Evolutionary conservation across 2,797 vertebrate species (phyloP).

Genomic region (Spondyliosoma cantharus): DNA sequence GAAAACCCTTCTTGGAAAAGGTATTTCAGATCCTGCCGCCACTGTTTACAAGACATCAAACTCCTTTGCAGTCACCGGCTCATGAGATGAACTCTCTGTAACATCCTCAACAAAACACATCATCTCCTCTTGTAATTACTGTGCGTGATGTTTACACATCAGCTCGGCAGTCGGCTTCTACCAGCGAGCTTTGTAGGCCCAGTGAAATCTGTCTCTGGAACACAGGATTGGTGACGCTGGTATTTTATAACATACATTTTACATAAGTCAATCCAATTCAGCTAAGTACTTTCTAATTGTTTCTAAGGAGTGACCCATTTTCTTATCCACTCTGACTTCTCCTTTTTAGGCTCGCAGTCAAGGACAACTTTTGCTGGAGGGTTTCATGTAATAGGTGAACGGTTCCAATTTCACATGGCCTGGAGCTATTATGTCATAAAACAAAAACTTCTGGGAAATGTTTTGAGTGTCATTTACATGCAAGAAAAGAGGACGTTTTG

Average conservation of each 20-base stretch:
- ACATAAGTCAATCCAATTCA: constrained; percentile 1
- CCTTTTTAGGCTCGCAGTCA: background rate
- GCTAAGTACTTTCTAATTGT: constrained; percentile 12
- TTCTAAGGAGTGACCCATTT: constrained; percentile 6
- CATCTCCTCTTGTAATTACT: constrained; percentile 50
- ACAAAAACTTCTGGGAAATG: constrained; percentile 55
- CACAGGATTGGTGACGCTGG: background rate
- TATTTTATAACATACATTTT: constrained; percentile 8
- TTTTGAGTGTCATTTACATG: constrained; percentile 54
- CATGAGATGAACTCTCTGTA: constrained; percentile 35
- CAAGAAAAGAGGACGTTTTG: constrained; percentile 60
- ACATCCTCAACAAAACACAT: constrained; percentile 37
- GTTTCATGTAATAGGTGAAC: constrained; percentile 39
- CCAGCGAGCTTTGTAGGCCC: constrained; percentile 17
- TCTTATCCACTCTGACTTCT: background rate
- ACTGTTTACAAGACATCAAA: constrained; percentile 17
- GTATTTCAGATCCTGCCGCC: background rate
- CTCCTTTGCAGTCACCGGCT: constrained; percentile 8
- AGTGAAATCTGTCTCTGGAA: constrained; percentile 20
- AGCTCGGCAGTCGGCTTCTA: constrained; percentile 31
- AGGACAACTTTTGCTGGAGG: background rate
- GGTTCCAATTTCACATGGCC: constrained; percentile 41
- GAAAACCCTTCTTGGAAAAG: background rate
- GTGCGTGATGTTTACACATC: constrained; percentile 39
- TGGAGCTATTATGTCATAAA: constrained; percentile 33